Base-by-base conservation (phyloP, 1,140 invertebrate species). In the Aphelenchoides besseyi region DNA sequence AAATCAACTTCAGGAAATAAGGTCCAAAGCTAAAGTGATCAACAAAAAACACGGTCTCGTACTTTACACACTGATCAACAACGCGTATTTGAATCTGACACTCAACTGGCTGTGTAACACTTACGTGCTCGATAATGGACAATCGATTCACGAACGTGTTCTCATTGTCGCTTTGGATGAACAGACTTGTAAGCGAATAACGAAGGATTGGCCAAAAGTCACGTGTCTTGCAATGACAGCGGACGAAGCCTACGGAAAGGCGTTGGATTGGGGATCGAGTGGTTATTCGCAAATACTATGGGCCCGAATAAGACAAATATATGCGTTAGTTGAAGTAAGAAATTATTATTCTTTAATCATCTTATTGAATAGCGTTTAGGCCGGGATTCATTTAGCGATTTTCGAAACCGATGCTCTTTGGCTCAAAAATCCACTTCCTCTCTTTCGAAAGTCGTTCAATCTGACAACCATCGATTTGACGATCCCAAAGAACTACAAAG, bases 401-500 rank as follows among this genome's bases (percentile, higher is more conserved):
- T 69, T 82, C 26, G 80, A 81, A 68, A 75, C 79, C 12, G 80
- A 81, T 64, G 79, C 80, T 1, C 62, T 81, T 8, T 81, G 80
- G 80, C 59, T 82, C 9, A 64, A 59, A 29, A 73, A 82, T 54
- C 80, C 80, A 0, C 29, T 76, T 3, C 37, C 71, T 0, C 69
- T 75, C 9, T 35, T 54, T n/a, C 0, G 0, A 26, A 41, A 70
- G 23, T 70, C 54, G 18, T 70, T 71, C 28, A 72, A 71, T 26
- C n/a, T 12, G 1, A 70, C 64, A 3, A 26, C 23, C 12, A 12
- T n/a, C n/a, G 52, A 70, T 18, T 9, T 70, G 2, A 68, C 57
- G 33, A 68, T 68, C 28, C 53, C 53, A 1, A 16, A 18, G 62
- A 68, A 68, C 3, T 67, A 18, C 12, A 70, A 73, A 55, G 28